phyloP scores from a whole-genome alignment of 2,888 invertebrate species.

The Apamea epomidion region DNA sequence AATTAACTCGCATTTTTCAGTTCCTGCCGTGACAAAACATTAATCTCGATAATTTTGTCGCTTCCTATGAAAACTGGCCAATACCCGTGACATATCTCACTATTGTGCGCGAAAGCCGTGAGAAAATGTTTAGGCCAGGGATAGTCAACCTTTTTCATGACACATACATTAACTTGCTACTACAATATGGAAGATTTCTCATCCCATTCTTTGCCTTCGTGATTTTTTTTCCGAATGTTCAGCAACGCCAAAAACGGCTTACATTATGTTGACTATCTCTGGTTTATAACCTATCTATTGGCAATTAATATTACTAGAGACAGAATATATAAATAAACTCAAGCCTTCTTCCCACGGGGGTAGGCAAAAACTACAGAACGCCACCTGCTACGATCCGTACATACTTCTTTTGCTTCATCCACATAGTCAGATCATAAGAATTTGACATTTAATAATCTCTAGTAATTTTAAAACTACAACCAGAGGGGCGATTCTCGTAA shows the following conservation, averaged over 20 bases:
- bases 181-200: conserved; percentile 1
- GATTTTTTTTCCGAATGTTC: background rate
- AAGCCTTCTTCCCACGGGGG: background rate
- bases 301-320: conserved; percentile 19
- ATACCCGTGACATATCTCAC: background rate
- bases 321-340: background rate
- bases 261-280: background rate
- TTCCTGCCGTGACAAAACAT: background rate
- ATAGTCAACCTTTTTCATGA: conserved; percentile 23
- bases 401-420: background rate
- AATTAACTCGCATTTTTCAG: background rate
- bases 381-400: background rate
- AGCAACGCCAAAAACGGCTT: background rate
- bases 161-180: conserved; percentile 7
- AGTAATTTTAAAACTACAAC: conserved; percentile 18
- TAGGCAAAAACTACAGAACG: too few species aligned
- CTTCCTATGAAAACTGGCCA: background rate
- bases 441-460: background rate
- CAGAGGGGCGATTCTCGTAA: too few species aligned
- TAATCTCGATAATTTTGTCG: background rate
- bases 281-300: background rate
- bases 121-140: conserved; percentile 17
- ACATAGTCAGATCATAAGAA: background rate
- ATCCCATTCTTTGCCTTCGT: background rate
- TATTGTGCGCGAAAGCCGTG: background rate